A percentile compares a stretch with the other conserved stretches of the same genome.
Evolutionary conservation across 1,140 invertebrate genomes (phyloP).

Genomic region (Zaprionus taronus): DNA sequence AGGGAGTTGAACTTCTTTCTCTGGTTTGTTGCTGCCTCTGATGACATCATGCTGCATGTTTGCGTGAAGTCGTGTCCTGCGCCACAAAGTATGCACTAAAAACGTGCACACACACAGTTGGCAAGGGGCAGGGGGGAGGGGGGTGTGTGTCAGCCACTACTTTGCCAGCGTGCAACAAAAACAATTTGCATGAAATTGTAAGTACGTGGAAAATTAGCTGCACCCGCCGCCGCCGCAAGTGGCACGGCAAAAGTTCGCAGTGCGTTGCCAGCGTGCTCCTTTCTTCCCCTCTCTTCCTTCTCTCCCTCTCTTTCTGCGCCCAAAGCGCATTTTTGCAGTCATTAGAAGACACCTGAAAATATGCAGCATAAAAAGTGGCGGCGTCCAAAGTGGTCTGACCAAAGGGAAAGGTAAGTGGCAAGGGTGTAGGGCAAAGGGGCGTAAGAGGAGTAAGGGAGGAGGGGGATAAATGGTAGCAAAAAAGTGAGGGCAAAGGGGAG

Average conservation of each 20-base stretch:
- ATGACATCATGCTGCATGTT: constrained; percentile 34
- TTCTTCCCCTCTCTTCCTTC: too few relatives aligned
- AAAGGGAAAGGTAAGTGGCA: constrained; percentile 9
- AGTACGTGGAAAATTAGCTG: constrained; percentile 73
- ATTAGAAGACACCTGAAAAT: constrained; percentile 65
- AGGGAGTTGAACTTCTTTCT: too few relatives aligned
- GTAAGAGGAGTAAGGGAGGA: too few relatives aligned
- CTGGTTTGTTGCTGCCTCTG: neutral
- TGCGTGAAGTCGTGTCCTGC: neutral
- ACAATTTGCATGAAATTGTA: constrained; percentile 72
- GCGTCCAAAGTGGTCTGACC: constrained; percentile 41
- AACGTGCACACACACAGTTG: neutral
- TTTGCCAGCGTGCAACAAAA: constrained; percentile 42
- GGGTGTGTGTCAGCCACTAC: neutral
- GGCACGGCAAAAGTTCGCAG: constrained; percentile 29
- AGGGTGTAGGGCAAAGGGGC: neutral
- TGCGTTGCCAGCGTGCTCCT: neutral
- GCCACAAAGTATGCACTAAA: constrained; percentile 22
- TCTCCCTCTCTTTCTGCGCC: constrained; percentile 18
- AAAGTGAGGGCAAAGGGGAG: neutral
- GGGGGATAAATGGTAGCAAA: neutral
- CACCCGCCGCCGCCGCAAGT: constrained; percentile 64
- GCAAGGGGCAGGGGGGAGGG: neutral
- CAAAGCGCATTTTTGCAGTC: constrained; percentile 73
- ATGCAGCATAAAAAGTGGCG: constrained; percentile 49